Percentiles rank a stretch among this genome's conserved stretches.
phyloP scores from a whole-genome alignment of 2,888 invertebrate species.

The Ptychoptera albimana region DNA sequence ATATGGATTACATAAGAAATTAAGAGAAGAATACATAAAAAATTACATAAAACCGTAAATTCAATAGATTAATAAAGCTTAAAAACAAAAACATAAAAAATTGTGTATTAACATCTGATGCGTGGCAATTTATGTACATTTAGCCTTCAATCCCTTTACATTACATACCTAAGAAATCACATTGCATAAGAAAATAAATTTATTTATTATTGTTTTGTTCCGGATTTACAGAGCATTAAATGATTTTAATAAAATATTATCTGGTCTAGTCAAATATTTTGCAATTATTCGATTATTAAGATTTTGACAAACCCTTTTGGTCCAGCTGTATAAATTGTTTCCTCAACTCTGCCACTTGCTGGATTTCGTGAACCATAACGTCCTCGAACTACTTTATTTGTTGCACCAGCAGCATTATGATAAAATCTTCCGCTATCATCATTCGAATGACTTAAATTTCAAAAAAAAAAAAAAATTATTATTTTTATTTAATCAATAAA shows the following conservation, averaged over 20 bases:
- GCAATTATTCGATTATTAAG: no score
- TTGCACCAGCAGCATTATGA: constrained; percentile 45
- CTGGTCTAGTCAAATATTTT: not conserved
- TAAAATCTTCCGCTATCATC: constrained; percentile 55
- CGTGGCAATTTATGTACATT: constrained; percentile 1
- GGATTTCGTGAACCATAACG: constrained; percentile 58
- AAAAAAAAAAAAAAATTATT: not conserved
- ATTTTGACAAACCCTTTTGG: constrained; percentile 43
- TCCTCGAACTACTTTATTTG: constrained; percentile 50
- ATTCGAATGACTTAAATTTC: constrained; percentile 30
- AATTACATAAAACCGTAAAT: not conserved
- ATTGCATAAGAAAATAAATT: no score
- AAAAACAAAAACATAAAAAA: not conserved
- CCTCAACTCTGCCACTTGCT: constrained; percentile 49
- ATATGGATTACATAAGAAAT: not conserved
- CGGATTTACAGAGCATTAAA: not conserved
- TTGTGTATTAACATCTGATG: not conserved
- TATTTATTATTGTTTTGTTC: no score
- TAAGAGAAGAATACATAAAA: no score
- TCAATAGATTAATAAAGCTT: not conserved
- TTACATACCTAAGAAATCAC: no score
- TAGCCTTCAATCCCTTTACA: not conserved
- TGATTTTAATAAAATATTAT: no score
- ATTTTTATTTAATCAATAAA: no score
- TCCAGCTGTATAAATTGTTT: constrained; percentile 59